Conservation (phyloP, 2,797 vertebrate species). For the Coracias cyanogaster region DNA sequence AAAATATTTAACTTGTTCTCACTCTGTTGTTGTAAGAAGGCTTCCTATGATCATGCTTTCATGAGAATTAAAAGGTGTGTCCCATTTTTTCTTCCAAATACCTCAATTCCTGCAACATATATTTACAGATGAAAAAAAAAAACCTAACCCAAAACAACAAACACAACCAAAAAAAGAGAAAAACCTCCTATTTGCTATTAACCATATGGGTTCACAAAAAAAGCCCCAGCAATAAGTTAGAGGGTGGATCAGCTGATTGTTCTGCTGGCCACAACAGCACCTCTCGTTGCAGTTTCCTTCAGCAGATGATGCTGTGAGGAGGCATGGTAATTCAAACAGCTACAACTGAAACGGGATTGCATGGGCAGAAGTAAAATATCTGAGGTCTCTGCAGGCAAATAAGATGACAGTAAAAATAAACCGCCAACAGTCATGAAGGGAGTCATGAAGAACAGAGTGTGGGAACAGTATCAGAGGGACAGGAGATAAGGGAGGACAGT, state of each 20-base stretch:
- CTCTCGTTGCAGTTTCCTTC: background rate
- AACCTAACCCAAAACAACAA: background rate
- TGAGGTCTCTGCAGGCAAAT: background rate
- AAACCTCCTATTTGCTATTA: background rate
- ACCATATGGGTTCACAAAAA: background rate
- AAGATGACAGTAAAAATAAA: background rate
- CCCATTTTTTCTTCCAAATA: background rate
- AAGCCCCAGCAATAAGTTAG: background rate
- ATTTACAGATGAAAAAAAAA: background rate
- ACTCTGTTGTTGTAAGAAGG: slow-evolving; percentile 42
- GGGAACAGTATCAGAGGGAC: background rate
- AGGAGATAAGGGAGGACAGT: background rate
- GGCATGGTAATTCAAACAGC: background rate
- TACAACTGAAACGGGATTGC: background rate
- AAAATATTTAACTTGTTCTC: slow-evolving; percentile 68
- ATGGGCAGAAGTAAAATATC: background rate
- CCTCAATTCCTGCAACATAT: background rate
- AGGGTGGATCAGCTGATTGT: background rate
- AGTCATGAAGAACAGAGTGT: background rate
- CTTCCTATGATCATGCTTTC: slow-evolving; percentile 22
- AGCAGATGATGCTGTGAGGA: background rate
- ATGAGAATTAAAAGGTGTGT: slow-evolving; percentile 46
- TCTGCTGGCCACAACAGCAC: background rate
- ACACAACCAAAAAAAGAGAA: background rate
- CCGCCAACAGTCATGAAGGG: background rate